Conservation (phyloP, 1,140 invertebrate species). For the Teleogryllus occipitalis region DNA sequence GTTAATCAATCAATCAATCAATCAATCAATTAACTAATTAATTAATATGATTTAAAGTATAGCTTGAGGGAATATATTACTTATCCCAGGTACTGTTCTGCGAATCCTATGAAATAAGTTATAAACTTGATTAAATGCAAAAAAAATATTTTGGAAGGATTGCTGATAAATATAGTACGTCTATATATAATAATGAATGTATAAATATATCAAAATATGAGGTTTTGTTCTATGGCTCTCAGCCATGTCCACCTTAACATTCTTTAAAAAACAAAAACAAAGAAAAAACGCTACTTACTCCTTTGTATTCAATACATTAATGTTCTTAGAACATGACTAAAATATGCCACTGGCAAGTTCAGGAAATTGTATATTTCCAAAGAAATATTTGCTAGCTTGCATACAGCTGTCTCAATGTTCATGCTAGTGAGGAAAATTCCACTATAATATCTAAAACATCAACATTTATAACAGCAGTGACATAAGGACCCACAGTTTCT, state of each 20-base stretch:
- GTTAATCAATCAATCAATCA: no score
- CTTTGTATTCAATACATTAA: neutral
- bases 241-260: neutral
- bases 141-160: neutral
- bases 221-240: neutral
- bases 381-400: neutral
- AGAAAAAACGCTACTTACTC: neutral
- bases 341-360: neutral
- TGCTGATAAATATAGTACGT: neutral
- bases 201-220: constrained; percentile 6
- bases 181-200: neutral
- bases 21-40: no score
- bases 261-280: neutral
- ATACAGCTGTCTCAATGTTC: neutral
- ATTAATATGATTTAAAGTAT: no score
- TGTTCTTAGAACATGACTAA: neutral
- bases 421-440: neutral
- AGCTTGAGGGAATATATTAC: no score
- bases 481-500: no score
- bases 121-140: neutral
- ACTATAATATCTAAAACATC: no score
- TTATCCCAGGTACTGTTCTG: no score
- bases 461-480: no score
- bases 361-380: neutral
- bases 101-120: no score